phyloP scores from a whole-genome alignment of 2,797 vertebrate genomes.

The Oreortyx pictus region DNA sequence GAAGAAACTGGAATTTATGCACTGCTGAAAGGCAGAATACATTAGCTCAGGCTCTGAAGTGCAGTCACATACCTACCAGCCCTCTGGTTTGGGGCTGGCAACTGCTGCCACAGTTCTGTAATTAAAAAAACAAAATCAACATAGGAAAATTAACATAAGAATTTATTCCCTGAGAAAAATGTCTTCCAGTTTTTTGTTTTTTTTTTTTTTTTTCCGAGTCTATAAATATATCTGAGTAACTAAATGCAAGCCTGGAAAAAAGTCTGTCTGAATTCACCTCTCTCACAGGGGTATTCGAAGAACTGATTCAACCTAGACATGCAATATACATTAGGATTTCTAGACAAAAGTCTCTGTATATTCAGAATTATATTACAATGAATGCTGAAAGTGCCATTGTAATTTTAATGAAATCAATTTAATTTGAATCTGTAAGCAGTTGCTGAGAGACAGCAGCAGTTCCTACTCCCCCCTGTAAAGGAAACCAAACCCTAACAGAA shows the following conservation, averaged over 20 bases:
- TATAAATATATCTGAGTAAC: background rate
- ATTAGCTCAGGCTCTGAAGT: background rate
- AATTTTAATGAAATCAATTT: constrained; percentile 61
- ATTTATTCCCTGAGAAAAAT: background rate
- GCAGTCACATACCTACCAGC: background rate
- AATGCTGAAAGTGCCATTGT: background rate
- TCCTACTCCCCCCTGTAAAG: constrained; percentile 17
- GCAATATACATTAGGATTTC: background rate
- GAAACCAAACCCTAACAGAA: background rate
- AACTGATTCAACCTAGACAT: constrained; percentile 3
- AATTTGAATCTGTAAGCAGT: constrained; percentile 39
- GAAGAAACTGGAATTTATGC: background rate
- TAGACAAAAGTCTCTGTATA: constrained; percentile 18
- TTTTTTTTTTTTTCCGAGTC: too few relatives aligned
- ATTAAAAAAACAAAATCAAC: constrained; percentile 1
- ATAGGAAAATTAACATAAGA: background rate
- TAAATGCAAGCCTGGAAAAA: background rate
- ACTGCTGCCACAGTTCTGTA: background rate
- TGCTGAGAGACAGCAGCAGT: constrained; percentile 31
- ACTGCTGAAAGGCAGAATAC: background rate
- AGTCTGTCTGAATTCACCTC: background rate
- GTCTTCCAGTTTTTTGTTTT: background rate
- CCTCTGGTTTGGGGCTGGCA: background rate
- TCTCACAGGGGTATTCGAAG: background rate
- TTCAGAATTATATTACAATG: constrained; percentile 12